These are phyloP conservation scores for Hesperophylax magnus DNA, from an alignment of 1,140 invertebrate genomes.

Conservation along the genomic window DNA sequence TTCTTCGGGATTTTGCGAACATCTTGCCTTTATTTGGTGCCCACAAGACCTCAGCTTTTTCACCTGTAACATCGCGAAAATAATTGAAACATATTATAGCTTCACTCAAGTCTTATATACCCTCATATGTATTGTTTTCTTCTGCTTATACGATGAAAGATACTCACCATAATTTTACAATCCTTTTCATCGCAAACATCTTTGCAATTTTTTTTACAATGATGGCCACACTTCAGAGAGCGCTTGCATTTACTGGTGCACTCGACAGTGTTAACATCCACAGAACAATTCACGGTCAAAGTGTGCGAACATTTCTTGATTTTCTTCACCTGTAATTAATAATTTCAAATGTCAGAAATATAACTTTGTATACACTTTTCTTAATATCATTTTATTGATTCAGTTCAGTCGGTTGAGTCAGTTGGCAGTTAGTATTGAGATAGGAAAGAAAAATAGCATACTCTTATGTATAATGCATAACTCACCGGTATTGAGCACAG, in stretches of 20 bases:
- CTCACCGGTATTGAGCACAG: too few relatives aligned
- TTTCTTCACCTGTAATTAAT: constrained; percentile 41
- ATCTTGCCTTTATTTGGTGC: constrained; percentile 63
- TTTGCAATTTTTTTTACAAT: constrained; percentile 35
- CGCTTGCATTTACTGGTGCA: constrained; percentile 43
- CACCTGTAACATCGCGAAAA: constrained; percentile 58
- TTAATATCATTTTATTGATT: background rate
- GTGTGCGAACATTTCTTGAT: constrained; percentile 43
- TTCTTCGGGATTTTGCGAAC: constrained; percentile 62
- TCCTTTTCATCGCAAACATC: background rate
- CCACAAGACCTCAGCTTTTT: constrained; percentile 66
- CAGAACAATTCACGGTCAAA: constrained; percentile 14
- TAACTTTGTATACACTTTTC: background rate
- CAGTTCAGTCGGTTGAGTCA: constrained; percentile 61
- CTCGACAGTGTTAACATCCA: constrained; percentile 22
- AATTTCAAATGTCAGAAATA: background rate
- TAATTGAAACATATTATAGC: background rate
- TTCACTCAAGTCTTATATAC: too few relatives aligned
- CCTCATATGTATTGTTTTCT: too few relatives aligned
- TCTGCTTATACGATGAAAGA: background rate
- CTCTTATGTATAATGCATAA: too few relatives aligned
- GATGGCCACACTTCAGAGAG: constrained; percentile 41
- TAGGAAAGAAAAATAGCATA: too few relatives aligned
- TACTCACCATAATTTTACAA: background rate
- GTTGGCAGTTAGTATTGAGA: too few relatives aligned